Conservation (phyloP, 2,113 vertebrate genomes). For the Ameiurus melas region DNA sequence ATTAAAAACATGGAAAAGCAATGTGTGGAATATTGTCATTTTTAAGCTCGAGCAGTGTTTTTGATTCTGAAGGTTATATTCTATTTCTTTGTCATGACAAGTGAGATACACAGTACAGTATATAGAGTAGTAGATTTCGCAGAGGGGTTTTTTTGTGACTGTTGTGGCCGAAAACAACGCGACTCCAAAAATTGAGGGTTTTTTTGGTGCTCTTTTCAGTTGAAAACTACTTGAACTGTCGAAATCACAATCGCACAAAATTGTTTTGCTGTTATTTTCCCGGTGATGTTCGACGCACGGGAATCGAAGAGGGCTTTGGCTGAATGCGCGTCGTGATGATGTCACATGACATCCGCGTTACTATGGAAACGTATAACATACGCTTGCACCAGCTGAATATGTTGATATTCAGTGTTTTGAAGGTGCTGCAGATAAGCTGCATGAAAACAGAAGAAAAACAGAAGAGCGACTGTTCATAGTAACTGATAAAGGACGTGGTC, state of each 20-base stretch:
- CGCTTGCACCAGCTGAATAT: not conserved
- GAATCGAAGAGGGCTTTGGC: too few relatives aligned
- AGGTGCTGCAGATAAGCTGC: too few relatives aligned
- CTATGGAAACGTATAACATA: not conserved
- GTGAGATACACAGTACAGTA: not conserved
- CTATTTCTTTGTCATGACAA: not conserved
- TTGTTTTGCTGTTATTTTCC: too few relatives aligned
- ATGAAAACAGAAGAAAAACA: not conserved
- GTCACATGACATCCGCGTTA: not conserved
- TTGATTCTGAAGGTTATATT: not conserved
- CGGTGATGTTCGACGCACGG: too few relatives aligned
- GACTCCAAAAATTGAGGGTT: too few relatives aligned
- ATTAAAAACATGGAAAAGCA: not conserved
- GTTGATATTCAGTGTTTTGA: not conserved
- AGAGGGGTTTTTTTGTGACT: too few relatives aligned
- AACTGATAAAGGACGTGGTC: not conserved
- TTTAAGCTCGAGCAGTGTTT: not conserved
- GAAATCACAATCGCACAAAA: too few relatives aligned
- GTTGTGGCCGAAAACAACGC: too few relatives aligned
- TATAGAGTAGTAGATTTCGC: not conserved
- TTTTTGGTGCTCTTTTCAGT: too few relatives aligned
- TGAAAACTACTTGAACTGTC: too few relatives aligned
- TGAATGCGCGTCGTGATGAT: too few relatives aligned
- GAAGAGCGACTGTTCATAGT: not conserved
- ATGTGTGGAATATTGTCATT: not conserved